A percentile compares a stretch with the other conserved stretches of the same genome.
Conservation (phyloP, 2,113 vertebrate genomes). For the Gallinago undulata region DNA sequence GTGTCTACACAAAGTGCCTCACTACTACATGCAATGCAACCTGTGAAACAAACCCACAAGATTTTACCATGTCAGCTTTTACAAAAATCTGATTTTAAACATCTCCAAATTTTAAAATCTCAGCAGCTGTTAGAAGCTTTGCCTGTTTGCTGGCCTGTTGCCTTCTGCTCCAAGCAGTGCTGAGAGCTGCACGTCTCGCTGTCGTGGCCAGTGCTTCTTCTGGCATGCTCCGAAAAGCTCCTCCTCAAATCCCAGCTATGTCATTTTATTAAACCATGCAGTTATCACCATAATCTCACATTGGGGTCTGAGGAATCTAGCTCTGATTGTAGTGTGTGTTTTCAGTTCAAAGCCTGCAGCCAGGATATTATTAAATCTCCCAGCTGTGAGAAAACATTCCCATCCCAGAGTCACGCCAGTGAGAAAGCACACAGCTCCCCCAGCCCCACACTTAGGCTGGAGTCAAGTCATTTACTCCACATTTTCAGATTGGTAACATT, state of each 20-base stretch:
- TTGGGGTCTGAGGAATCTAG: not conserved
- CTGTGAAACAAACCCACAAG: not conserved
- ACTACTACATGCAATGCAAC: not conserved
- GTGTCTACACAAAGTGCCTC: not conserved
- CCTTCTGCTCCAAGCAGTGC: not conserved
- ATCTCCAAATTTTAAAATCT: not conserved
- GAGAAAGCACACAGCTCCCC: not conserved
- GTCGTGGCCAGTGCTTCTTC: not conserved
- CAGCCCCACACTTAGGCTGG: not conserved
- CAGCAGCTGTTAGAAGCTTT: not conserved
- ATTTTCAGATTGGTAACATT: not conserved
- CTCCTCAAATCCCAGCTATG: conserved; percentile 5
- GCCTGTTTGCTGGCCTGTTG: not conserved
- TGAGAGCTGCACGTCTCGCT: not conserved
- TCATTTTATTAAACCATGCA: conserved; percentile 4
- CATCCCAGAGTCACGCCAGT: not conserved
- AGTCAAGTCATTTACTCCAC: not conserved
- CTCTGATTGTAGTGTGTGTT: not conserved
- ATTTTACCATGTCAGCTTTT: not conserved
- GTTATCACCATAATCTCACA: conserved; percentile 27
- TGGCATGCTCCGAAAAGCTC: not conserved
- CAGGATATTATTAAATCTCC: conserved; percentile 10
- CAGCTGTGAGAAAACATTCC: not conserved
- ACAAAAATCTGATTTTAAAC: not conserved
- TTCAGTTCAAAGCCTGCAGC: conserved; percentile 5